phyloP scores from a whole-genome alignment of 1,140 invertebrate species.

The Varroa destructor region DNA sequence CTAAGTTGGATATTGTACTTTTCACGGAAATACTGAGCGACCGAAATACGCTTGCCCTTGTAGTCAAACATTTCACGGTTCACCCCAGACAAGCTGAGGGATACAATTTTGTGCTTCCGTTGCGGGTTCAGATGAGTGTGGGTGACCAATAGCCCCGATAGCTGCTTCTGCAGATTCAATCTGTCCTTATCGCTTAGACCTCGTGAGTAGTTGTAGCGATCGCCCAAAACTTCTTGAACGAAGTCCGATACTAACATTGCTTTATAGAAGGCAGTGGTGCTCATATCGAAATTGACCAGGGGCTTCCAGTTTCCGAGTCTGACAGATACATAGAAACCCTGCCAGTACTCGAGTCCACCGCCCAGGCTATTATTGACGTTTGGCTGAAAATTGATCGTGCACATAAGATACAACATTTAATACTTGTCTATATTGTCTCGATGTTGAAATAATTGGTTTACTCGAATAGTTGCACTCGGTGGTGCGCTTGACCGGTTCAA shows the following conservation, averaged over 20 bases:
- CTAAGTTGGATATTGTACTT: constrained; percentile 34
- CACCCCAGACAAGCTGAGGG: constrained; percentile 30
- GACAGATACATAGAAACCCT: constrained; percentile 33
- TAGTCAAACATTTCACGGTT: constrained; percentile 30
- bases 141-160: too few species aligned
- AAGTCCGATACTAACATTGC: constrained; percentile 28
- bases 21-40: constrained; percentile 37
- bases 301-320: constrained; percentile 33
- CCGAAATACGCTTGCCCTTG: constrained; percentile 31
- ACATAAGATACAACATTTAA: too few species aligned
- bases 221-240: constrained; percentile 20
- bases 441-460: too few species aligned
- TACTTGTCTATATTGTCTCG: too few species aligned
- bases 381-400: too few species aligned
- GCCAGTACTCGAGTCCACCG: constrained; percentile 32
- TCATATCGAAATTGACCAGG: constrained; percentile 32
- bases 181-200: too few species aligned
- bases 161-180: too few species aligned
- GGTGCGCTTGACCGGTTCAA: too few species aligned
- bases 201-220: too few species aligned
- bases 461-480: too few species aligned
- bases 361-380: constrained; percentile 2
- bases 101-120: constrained; percentile 32
- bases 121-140: constrained; percentile 31
- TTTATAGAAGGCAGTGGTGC: constrained; percentile 32